A percentile compares a stretch with the other conserved stretches of the same genome.
phyloP scores from a whole-genome alignment of 2,797 vertebrate genomes.

The Rhabdophis nuchalis region DNA sequence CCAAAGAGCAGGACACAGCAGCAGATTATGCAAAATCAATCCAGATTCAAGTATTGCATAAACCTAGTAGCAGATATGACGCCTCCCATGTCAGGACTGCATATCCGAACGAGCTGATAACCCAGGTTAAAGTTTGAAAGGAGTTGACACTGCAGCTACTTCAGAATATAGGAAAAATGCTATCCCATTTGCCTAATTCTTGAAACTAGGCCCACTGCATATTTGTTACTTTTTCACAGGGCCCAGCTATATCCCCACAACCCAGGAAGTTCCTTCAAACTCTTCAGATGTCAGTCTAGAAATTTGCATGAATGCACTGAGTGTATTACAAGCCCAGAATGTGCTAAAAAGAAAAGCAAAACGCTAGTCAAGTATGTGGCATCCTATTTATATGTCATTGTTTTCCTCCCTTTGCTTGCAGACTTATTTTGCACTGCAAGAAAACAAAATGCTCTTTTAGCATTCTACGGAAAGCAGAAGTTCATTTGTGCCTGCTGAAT shows the following conservation, averaged over 20 bases:
- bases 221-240: not conserved
- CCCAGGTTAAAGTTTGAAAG: not conserved
- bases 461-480: constrained; percentile 19
- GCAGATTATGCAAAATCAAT: not conserved
- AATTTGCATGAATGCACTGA: not conserved
- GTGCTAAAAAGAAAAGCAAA: not conserved
- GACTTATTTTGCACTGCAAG: constrained; percentile 7
- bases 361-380: not conserved
- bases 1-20: not conserved
- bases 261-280: not conserved
- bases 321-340: not conserved
- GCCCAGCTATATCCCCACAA: not conserved
- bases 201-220: rapidly evolving
- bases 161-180: not conserved
- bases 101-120: not conserved
- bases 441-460: constrained; percentile 35
- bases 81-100: not conserved
- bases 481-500: constrained; percentile 24
- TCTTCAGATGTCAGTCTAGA: not conserved
- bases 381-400: not conserved
- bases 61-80: not conserved
- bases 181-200: not conserved
- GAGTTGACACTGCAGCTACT: not conserved
- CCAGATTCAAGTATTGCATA: not conserved
- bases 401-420: constrained; percentile 17